These are phyloP conservation scores for Chrysochloris asiatica DNA, from an alignment of 2,113 vertebrate species.

Conservation along the genomic window DNA sequence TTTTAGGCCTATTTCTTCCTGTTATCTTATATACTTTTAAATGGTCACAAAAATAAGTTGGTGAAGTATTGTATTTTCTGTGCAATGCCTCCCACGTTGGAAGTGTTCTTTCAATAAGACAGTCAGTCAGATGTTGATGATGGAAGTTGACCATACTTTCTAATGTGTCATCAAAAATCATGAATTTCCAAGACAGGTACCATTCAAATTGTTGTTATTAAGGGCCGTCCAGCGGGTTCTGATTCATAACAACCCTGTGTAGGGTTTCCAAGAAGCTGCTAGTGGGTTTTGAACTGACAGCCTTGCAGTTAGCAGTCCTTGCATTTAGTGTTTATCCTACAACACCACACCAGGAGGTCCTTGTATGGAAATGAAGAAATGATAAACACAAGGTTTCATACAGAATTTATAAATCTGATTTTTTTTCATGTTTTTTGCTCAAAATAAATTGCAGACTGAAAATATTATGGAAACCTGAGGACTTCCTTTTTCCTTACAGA, in stretches of 20 bases:
- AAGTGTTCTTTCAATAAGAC: neutral
- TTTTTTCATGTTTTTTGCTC: neutral
- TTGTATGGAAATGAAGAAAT: neutral
- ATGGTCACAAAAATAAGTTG: neutral
- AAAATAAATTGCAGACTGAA: neutral
- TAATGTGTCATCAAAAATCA: neutral
- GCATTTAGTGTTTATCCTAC: no score
- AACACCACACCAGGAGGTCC: neutral
- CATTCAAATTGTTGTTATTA: neutral
- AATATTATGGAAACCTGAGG: slow-evolving; percentile 1
- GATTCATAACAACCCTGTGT: no score
- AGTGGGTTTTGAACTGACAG: no score
- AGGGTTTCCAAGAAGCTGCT: no score
- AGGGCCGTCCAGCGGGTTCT: no score
- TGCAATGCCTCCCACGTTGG: neutral
- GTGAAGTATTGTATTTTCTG: neutral
- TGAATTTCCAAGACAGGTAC: slow-evolving; percentile 19
- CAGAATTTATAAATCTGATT: neutral
- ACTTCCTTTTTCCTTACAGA: slow-evolving; percentile 15
- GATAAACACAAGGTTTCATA: neutral
- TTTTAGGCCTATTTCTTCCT: neutral
- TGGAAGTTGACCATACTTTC: neutral
- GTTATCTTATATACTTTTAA: slow-evolving; percentile 15
- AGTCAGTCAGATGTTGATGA: neutral
- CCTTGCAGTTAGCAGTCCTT: no score